phyloP scores from a whole-genome alignment of 2,888 invertebrate genomes.

The Idaea biselata region DNA sequence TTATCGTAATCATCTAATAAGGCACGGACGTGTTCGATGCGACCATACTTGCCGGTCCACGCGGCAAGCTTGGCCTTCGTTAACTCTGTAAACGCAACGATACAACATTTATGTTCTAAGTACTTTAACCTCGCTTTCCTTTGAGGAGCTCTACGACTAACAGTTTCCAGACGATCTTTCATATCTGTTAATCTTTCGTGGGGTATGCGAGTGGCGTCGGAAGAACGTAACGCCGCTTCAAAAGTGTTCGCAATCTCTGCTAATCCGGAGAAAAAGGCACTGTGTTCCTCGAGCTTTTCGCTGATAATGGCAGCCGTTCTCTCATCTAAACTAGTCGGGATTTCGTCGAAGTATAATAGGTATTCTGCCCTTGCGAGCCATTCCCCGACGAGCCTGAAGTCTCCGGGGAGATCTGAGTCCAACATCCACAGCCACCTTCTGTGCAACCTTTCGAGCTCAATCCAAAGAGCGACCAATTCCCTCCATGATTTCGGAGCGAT shows the following conservation, averaged over 20 bases:
- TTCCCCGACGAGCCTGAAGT: conserved; percentile 91
- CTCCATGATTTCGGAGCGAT: conserved; percentile 93
- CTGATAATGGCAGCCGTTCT: conserved; percentile 93
- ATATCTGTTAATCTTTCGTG: conserved; percentile 91
- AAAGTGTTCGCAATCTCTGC: conserved; percentile 90
- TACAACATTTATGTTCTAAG: conserved; percentile 95
- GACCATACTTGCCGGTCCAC: conserved; percentile 95
- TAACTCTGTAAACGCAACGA: conserved; percentile 94
- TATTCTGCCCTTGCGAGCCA: conserved; percentile 95
- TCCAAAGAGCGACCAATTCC: conserved; percentile 90
- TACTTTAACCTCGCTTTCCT: conserved; percentile 92
- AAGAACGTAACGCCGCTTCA: conserved; percentile 85
- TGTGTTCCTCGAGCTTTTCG: conserved; percentile 93
- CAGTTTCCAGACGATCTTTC: conserved; percentile 87
- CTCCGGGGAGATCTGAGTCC: conserved; percentile 92
- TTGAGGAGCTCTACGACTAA: conserved; percentile 89
- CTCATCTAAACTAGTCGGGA: conserved; percentile 92
- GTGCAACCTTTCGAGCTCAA: conserved; percentile 88
- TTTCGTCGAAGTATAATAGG: conserved; percentile 89
- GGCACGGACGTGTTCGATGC: conserved; percentile 89
- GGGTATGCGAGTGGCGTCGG: conserved; percentile 86
- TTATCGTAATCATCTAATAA: conserved; percentile 94
- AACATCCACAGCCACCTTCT: conserved; percentile 94
- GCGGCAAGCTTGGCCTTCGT: conserved; percentile 93
- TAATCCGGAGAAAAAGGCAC: conserved; percentile 92